Evolutionary conservation across 2,797 vertebrate species (phyloP), one percentile per base, ranked within the genome.

Genomic region (Thripadectes ignobilis): DNA sequence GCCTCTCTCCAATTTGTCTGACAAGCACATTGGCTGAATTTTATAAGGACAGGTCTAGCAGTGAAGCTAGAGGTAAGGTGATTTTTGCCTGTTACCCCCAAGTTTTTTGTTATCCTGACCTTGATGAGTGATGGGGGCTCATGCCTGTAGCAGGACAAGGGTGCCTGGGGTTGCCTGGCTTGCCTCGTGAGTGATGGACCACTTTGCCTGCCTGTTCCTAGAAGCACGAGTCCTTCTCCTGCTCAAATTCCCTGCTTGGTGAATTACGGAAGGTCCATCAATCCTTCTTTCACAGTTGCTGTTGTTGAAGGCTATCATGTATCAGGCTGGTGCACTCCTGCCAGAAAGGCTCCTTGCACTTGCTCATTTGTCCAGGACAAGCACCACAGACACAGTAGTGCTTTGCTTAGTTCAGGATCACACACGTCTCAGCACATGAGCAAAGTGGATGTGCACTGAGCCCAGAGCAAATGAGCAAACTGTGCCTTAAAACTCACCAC

Each of bases 121-220:
- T 27, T 2, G 2, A 14, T 1, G 4, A 16, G 46, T 7, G 22
- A 67, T 4, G 23, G 26, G 36, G 13, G 7, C 27, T 81, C 0
- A 0, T 27, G 68, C 26, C 27, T 8, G 58, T n/a, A 26, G 67
- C 41, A 43, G 41, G 12, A 32, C 52, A 49, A 11, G 11, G 32
- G 22, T 34, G 15, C 43, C 59, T 54, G 52, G 30, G 19, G 19
- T 24, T 52, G 67, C 41, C 63, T 24, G n/a, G 5, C 20, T 83
- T 10, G 14, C 19, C 43, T n/a, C 0, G 0, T 0, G 0, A 12
- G 12, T 27, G 54, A 88, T 2, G 1, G 57, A 54, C 17, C 0
- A 0, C 38, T 68, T 48, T 39, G 26, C 29, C 54, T 3, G 2
- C 10, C 73, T 21, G 19, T 54, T 92, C 62, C 71, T 95, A 82